Conservation (phyloP, 2,888 invertebrate genomes). For the Diaprepes abbreviatus region DNA sequence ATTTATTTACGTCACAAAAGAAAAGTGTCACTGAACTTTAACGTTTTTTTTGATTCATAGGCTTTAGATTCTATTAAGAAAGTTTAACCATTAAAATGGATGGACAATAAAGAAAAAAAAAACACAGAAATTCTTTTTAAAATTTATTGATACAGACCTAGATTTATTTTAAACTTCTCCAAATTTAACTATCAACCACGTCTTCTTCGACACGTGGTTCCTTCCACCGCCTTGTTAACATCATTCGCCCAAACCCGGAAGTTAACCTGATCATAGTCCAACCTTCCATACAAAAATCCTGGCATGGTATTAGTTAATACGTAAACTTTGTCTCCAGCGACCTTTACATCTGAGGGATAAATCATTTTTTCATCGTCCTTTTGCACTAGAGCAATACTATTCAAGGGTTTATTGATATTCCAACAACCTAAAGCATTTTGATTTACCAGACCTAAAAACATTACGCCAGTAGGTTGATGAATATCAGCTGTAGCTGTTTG, state of each 20-base stretch:
- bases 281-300: constrained; percentile 74
- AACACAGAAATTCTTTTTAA: too few relatives aligned
- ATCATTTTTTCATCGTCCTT: constrained; percentile 74
- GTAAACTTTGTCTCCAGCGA: constrained; percentile 76
- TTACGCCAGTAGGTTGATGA: constrained; percentile 73
- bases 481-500: constrained; percentile 81
- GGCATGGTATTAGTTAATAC: constrained; percentile 79
- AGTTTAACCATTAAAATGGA: too few relatives aligned
- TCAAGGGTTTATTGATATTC: constrained; percentile 71
- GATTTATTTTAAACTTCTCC: too few relatives aligned
- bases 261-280: constrained; percentile 74
- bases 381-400: constrained; percentile 73
- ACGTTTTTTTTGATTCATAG: too few relatives aligned
- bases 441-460: constrained; percentile 81
- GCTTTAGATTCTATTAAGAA: too few relatives aligned
- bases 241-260: constrained; percentile 74
- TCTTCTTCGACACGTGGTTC: constrained; percentile 64
- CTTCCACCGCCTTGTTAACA: constrained; percentile 64
- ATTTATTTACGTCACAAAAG: too few relatives aligned
- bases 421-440: constrained; percentile 82
- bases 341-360: constrained; percentile 79
- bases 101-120: too few relatives aligned
- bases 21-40: too few relatives aligned
- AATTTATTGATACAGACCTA: too few relatives aligned
- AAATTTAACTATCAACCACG: too few relatives aligned